Conservation (phyloP, 2,113 vertebrate genomes). For the Lasiurus borealis region DNA sequence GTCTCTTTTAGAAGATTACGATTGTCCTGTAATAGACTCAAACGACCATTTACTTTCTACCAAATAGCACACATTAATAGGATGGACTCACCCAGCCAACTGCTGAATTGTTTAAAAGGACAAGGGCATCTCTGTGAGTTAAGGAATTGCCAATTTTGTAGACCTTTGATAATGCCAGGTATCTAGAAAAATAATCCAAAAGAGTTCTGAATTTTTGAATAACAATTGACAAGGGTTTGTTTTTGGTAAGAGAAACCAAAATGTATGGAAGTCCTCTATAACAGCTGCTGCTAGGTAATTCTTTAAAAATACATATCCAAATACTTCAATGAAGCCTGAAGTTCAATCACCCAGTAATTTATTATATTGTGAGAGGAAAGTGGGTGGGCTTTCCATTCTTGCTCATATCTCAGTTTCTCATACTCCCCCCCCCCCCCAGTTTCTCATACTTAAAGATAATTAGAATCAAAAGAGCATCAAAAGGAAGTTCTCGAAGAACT, state of each 20-base stretch:
- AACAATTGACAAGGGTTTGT: neutral
- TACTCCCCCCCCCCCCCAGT: too few species aligned
- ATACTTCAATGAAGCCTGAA: neutral
- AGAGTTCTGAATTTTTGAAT: constrained; percentile 22
- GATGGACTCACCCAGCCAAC: constrained; percentile 29
- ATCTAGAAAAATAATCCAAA: constrained; percentile 1
- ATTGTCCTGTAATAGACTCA: constrained; percentile 38
- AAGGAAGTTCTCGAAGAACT: neutral
- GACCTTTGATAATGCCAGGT: neutral
- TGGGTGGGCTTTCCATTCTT: neutral
- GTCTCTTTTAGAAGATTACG: neutral
- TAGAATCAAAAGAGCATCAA: neutral
- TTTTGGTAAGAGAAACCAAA: constrained; percentile 35
- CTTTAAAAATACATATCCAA: constrained; percentile 1
- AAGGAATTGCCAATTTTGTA: neutral
- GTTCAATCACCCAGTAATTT: neutral
- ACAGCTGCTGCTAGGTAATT: neutral
- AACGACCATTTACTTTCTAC: constrained; percentile 43
- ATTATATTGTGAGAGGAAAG: neutral
- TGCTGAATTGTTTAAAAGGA: constrained; percentile 44
- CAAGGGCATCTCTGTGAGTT: neutral
- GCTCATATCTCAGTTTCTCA: neutral
- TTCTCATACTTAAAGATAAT: constrained; percentile 24
- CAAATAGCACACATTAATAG: constrained; percentile 45
- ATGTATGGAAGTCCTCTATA: neutral